phyloP scores from a whole-genome alignment of 2,113 vertebrate genomes.

The Phasianus colchicus region DNA sequence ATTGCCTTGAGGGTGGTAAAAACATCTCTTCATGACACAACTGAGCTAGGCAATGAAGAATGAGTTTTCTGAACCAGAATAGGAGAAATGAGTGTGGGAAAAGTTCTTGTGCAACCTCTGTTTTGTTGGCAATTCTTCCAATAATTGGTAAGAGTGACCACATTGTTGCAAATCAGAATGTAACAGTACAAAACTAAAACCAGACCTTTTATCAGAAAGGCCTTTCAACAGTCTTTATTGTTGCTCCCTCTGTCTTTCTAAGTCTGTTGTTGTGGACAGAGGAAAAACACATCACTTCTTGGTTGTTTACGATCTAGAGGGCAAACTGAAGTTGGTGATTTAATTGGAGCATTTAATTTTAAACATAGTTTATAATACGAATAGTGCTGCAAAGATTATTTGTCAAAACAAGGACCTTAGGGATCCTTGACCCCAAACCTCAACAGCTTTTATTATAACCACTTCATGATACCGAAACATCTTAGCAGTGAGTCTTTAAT shows the following conservation, averaged over 20 bases:
- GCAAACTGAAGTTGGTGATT: conserved; percentile 21
- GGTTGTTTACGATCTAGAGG: not conserved
- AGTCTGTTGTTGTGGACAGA: not conserved
- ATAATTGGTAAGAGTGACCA: not conserved
- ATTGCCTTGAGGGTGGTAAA: conserved; percentile 11
- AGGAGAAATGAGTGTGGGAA: conserved; percentile 5
- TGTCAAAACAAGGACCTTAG: conserved; percentile 31
- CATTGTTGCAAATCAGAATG: not conserved
- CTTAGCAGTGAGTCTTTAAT: not conserved
- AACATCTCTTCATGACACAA: not conserved
- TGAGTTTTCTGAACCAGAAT: conserved; percentile 5
- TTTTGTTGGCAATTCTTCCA: not conserved
- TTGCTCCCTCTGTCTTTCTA: not conserved
- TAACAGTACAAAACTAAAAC: not conserved
- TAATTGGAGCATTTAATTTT: conserved; percentile 44
- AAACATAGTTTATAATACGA: conserved; percentile 26
- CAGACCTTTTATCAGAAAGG: not conserved
- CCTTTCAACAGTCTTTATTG: not conserved
- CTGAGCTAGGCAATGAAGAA: conserved; percentile 4
- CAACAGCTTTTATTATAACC: not conserved
- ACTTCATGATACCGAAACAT: conserved; percentile 2
- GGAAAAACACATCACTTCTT: not conserved
- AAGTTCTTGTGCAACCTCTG: not conserved
- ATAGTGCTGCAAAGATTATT: conserved; percentile 26
- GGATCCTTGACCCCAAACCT: conserved; percentile 37